phyloP scores from a whole-genome alignment of 2,797 vertebrate species.

The Cygnus olor region DNA sequence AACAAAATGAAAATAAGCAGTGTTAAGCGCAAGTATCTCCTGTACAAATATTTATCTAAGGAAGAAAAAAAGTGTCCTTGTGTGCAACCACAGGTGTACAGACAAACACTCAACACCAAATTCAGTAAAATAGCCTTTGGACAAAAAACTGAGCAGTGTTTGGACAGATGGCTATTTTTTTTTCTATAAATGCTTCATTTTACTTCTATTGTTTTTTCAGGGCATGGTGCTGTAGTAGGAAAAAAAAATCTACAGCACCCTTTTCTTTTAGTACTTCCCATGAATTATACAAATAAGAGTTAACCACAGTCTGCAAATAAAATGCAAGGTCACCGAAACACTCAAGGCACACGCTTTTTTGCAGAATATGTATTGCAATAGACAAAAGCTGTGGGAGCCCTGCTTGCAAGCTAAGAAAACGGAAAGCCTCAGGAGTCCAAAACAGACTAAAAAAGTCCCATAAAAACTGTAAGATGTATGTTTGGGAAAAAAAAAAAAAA shows the following conservation, averaged over 20 bases:
- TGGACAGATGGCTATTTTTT: constrained; percentile 69
- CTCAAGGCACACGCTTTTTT: not conserved
- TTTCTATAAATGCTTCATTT: not conserved
- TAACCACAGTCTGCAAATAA: not conserved
- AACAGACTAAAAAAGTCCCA: not conserved
- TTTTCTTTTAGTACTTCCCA: not conserved
- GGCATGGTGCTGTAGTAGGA: not conserved
- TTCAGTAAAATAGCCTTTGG: constrained; percentile 61
- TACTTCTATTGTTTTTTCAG: constrained; percentile 20
- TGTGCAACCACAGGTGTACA: constrained; percentile 52
- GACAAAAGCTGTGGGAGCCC: not conserved
- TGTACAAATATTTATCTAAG: constrained; percentile 47
- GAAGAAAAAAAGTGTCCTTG: constrained; percentile 40
- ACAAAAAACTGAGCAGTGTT: constrained; percentile 57
- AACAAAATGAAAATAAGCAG: constrained; percentile 20
- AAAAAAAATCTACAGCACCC: not conserved
- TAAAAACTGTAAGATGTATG: not conserved
- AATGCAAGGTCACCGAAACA: not conserved
- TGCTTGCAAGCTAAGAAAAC: not conserved
- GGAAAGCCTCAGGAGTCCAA: not conserved
- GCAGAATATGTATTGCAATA: not conserved
- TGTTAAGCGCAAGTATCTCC: constrained; percentile 10
- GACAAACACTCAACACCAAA: constrained; percentile 9
- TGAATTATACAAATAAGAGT: not conserved
- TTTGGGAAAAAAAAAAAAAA: not conserved